Evolutionary conservation across 1,140 invertebrate species (phyloP).

Genomic region (Zophobas atratus): DNA sequence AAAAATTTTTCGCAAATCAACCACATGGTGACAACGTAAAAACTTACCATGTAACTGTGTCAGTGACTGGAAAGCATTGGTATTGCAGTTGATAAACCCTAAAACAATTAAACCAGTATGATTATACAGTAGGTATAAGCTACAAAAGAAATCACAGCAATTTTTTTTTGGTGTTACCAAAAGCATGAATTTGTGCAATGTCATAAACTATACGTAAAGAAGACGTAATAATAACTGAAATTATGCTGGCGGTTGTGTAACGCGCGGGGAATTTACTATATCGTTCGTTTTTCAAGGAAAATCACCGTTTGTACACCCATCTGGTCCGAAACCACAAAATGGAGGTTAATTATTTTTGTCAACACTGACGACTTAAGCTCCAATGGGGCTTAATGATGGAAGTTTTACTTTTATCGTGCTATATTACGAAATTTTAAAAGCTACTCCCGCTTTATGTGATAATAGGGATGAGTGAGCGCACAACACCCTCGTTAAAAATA

Average conservation of each 20-base stretch:
- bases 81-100: slow-evolving; percentile 68
- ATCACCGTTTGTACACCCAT: no score
- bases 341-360: slow-evolving; percentile 6
- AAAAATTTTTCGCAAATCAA: no score
- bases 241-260: no score
- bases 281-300: no score
- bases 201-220: slow-evolving; percentile 1
- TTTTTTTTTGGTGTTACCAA: no score
- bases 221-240: no score
- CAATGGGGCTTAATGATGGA: slow-evolving; percentile 7
- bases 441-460: slow-evolving; percentile 24
- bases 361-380: not conserved
- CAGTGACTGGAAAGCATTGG: slow-evolving; percentile 64
- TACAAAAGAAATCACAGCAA: slow-evolving; percentile 8
- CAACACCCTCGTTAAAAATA: slow-evolving; percentile 21
- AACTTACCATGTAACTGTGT: slow-evolving; percentile 65
- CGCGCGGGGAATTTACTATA: no score
- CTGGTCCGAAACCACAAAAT: no score
- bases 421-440: slow-evolving; percentile 42
- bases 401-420: slow-evolving; percentile 16
- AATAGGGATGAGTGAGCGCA: slow-evolving; percentile 7
- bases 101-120: slow-evolving; percentile 60
- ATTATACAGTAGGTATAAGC: slow-evolving; percentile 27
- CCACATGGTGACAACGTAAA: not conserved
- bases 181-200: not conserved